Evolutionary conservation across 2,113 vertebrate genomes (phyloP).

Genomic region (Pomatorhinus ruficollis): DNA sequence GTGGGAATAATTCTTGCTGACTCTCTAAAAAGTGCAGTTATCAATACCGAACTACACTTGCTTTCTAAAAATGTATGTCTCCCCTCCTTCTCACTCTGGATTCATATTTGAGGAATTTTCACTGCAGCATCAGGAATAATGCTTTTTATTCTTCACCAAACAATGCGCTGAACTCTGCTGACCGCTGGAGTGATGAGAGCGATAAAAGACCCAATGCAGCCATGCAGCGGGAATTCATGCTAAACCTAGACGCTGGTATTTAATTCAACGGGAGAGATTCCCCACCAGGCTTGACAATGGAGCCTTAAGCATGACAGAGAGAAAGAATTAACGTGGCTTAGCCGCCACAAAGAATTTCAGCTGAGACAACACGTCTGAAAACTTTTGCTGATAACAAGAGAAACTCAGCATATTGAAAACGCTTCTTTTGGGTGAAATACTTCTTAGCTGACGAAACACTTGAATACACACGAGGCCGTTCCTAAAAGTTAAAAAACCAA

Average conservation of each 20-base stretch:
- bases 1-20: not conserved
- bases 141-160: conserved; percentile 69
- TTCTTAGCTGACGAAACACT: conserved; percentile 8
- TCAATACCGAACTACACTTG: not conserved
- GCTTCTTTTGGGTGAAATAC: not conserved
- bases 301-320: conserved; percentile 71
- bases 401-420: not conserved
- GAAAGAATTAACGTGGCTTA: conserved; percentile 74
- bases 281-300: conserved; percentile 74
- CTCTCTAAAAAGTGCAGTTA: not conserved
- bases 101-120: not conserved
- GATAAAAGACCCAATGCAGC: conserved; percentile 78
- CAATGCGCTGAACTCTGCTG: conserved; percentile 81
- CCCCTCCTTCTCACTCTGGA: not conserved
- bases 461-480: not conserved
- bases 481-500: not conserved
- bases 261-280: conserved; percentile 76
- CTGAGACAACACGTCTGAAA: conserved; percentile 55
- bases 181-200: conserved; percentile 70
- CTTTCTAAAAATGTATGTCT: not conserved
- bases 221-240: conserved; percentile 71
- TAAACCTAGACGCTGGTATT: conserved; percentile 72
- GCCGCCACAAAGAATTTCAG: conserved; percentile 68
- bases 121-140: conserved; percentile 7
- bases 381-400: conserved; percentile 60